Evolutionary conservation across 2,797 vertebrate species (phyloP), one percentile per base, ranked within the genome.

Genomic region (Notolepis coatsorum): DNA sequence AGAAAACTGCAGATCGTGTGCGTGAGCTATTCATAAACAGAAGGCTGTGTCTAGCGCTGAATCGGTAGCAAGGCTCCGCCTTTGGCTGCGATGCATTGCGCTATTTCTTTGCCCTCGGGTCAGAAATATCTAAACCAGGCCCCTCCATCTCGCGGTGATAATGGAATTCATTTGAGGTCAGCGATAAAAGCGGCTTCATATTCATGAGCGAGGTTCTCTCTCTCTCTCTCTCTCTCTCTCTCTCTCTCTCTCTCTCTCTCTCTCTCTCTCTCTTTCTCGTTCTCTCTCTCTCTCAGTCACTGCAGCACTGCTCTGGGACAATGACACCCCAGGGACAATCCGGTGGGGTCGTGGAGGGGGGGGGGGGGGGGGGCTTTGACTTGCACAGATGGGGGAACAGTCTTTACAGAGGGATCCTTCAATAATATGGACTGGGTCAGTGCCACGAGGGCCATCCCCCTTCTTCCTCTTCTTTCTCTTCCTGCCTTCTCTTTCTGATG

Each of bases 111-210:
- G 35, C 52, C 78, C 66, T 31, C 30, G 58, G 75, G 82, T 75
- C 70, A 72, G 37, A 42, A 50, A 48, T n/a, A 57, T 28, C 45
- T 38, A 73, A 75, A 49, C 31, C 64, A 50, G 15, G 3, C 25
- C 56, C 50, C 77, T 77, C 62, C 31, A 37, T 71, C 37, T 61
- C 59, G 35, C 38, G 15, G 59, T 51, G 33, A 70, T 77, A 81
- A 84, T 77, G 70, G 82, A 69, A 80, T 77, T 75, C 27, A 63
- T 81, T 85, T 79, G 56, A 82, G 75, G 70, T 75, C 17, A 35
- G 59, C 75, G 59, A 65, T 77, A 43, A 73, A 80, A 73, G 68
- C 31, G 20, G 56, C 33, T 77, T 53, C 65, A 75, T 84, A 79
- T 84, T 84, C 60, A 84, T 84, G 81, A 84, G 71, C 3, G 0